These are phyloP conservation scores for Iguana delicatissima DNA, from an alignment of 2,797 vertebrate species.

Conservation along the genomic window DNA sequence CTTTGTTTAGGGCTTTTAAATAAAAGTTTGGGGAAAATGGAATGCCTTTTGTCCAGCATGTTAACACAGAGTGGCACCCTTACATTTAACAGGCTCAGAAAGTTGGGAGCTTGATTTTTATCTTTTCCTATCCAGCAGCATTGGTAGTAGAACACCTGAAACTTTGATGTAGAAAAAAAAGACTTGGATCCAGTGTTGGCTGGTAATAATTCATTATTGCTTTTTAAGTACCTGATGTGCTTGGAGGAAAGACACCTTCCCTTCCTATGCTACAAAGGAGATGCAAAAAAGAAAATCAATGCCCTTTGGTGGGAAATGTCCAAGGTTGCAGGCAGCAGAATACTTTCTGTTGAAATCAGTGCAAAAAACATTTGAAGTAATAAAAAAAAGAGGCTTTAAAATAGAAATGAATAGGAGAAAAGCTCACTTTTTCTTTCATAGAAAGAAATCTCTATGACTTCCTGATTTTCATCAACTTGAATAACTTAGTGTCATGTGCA, in stretches of 20 bases:
- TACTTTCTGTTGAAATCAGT: background rate
- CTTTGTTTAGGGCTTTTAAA: slow-evolving; percentile 83
- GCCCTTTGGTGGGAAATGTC: background rate
- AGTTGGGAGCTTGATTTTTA: background rate
- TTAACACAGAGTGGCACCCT: background rate
- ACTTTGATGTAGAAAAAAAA: too few species aligned
- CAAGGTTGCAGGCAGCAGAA: background rate
- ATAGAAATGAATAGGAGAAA: background rate
- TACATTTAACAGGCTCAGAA: background rate
- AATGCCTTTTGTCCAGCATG: background rate
- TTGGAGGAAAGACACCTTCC: too few species aligned
- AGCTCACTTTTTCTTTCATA: background rate
- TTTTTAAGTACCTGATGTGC: too few species aligned
- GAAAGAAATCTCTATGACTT: too few species aligned
- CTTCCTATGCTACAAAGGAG: too few species aligned
- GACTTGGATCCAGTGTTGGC: too few species aligned
- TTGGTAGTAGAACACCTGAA: background rate
- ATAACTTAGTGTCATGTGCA: background rate
- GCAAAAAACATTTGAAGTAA: background rate
- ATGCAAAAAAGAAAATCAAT: too few species aligned
- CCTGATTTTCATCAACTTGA: background rate
- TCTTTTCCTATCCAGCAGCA: background rate
- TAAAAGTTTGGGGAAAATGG: slow-evolving; percentile 76
- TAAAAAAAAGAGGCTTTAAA: background rate
- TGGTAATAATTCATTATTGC: too few species aligned